Percentiles rank a stretch among this genome's conserved stretches.
Evolutionary conservation across 2,797 vertebrate genomes (phyloP).

Genomic region (Syndactyla subalaris): DNA sequence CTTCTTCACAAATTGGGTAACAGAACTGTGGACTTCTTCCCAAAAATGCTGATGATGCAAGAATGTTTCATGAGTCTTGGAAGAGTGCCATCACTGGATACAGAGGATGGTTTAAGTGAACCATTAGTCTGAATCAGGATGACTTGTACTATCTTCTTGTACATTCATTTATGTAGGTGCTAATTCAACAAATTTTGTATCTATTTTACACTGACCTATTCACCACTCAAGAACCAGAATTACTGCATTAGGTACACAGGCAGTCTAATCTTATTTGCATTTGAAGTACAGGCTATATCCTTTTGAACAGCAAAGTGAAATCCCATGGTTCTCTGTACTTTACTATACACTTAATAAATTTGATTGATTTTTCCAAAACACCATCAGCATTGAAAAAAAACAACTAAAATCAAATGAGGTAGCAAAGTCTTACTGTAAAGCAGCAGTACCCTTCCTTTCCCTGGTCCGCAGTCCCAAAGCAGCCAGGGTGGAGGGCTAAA

Average conservation of each 20-base stretch:
- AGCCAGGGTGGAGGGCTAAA: not conserved
- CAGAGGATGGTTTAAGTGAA: not conserved
- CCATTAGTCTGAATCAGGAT: not conserved
- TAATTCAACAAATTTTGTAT: not conserved
- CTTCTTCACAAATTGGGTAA: not conserved
- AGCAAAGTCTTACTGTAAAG: slow-evolving; percentile 18
- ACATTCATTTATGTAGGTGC: not conserved
- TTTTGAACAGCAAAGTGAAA: not conserved
- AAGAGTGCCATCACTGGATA: not conserved
- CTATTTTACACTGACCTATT: not conserved
- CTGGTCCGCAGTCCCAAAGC: not conserved
- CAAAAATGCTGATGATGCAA: not conserved
- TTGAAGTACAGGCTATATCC: not conserved
- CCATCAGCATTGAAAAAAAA: not conserved
- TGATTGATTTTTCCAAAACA: slow-evolving; percentile 25
- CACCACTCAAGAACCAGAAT: not conserved
- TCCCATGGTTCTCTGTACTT: not conserved
- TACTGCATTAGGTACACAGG: not conserved
- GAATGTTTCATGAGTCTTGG: not conserved
- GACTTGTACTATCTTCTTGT: not conserved
- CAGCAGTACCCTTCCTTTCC: not conserved
- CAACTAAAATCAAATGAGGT: not conserved
- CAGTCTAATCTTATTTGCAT: not conserved
- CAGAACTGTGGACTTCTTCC: not conserved
- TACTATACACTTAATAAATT: not conserved